Evolutionary conservation across 2,113 vertebrate species (phyloP).

Genomic region (Puma concolor): DNA sequence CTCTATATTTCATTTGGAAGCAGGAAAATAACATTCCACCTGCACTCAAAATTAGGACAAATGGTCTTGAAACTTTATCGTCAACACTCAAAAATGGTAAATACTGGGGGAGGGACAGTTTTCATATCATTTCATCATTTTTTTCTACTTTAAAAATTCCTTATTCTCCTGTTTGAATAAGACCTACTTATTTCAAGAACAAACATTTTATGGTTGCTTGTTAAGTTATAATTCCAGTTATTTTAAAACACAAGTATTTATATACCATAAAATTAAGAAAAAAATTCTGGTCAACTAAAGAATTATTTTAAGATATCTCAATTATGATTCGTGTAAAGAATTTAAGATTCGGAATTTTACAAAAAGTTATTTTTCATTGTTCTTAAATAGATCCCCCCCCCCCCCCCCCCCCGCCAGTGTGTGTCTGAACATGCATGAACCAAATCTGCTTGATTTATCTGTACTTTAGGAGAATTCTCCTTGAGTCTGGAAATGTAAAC

Average conservation of each 20-base stretch:
- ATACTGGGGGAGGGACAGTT: background rate
- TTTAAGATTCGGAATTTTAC: constrained; percentile 16
- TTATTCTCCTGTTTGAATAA: constrained; percentile 34
- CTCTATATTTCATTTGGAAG: background rate
- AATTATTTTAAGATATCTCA: background rate
- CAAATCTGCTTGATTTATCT: constrained; percentile 51
- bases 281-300: background rate
- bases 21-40: background rate
- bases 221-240: constrained; percentile 24
- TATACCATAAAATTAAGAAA: background rate
- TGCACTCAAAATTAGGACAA: background rate
- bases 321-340: background rate
- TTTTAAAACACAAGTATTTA: constrained; percentile 15
- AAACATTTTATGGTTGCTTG: background rate
- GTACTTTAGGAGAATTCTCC: constrained; percentile 44
- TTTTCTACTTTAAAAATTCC: background rate
- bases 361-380: constrained; percentile 41
- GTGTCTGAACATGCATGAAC: constrained; percentile 38
- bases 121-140: background rate
- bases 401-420: background rate
- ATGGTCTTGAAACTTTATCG: background rate
- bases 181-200: constrained; percentile 19
- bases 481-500: constrained; percentile 50
- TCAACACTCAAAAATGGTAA: background rate
- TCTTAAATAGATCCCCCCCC: background rate